These are phyloP conservation scores for Venustoraphidia nigricollis DNA, from an alignment of 2,888 invertebrate species.

Conservation along the genomic window DNA sequence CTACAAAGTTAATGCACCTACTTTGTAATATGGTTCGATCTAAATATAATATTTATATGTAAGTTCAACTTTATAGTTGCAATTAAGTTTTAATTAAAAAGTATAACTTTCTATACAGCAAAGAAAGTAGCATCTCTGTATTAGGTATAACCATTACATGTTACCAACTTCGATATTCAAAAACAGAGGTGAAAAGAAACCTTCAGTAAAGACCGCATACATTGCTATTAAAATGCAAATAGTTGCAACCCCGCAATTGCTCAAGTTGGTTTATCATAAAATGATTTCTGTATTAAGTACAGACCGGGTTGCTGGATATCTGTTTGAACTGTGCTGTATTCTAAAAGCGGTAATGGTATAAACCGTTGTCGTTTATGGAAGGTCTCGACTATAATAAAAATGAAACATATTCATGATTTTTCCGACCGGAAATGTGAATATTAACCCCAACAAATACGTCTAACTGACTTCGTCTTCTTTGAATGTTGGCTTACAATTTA, in stretches of 20 bases:
- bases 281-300: background rate
- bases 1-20: too few relatives aligned
- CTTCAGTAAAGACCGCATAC: too few relatives aligned
- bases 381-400: conserved; percentile 26
- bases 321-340: conserved; percentile 4
- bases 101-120: too few relatives aligned
- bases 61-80: too few relatives aligned
- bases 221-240: conserved; percentile 31
- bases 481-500: background rate
- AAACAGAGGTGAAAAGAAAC: conserved; percentile 21
- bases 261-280: too few relatives aligned
- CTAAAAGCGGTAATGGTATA: conserved; percentile 17
- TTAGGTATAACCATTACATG: too few relatives aligned
- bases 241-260: conserved; percentile 18
- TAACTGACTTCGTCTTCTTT: background rate
- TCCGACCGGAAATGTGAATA: conserved; percentile 26
- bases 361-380: conserved; percentile 25
- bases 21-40: too few relatives aligned
- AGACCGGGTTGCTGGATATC: conserved; percentile 1
- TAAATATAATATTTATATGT: too few relatives aligned
- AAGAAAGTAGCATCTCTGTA: too few relatives aligned
- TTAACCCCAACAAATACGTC: conserved; percentile 17
- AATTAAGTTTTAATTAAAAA: too few relatives aligned
- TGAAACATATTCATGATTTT: conserved; percentile 33
- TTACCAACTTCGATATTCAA: conserved; percentile 13